These are phyloP conservation scores for Andrena cerasifolii DNA, from an alignment of 1,140 invertebrate species.

Conservation along the genomic window DNA sequence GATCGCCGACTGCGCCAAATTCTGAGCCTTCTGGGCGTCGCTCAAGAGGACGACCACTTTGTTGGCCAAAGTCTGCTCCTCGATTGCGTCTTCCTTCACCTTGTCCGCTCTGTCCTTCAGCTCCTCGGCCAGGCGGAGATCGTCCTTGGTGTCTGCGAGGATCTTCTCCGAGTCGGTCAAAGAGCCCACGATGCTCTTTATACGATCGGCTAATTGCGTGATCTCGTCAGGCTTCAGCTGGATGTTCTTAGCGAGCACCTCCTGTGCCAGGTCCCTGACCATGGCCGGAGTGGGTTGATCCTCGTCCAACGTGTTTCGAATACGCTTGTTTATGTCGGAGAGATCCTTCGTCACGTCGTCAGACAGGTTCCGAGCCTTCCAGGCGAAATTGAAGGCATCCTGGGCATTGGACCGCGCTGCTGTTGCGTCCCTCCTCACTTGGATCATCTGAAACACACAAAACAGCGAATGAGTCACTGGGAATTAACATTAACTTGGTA, in stretches of 20 bases:
- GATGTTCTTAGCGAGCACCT: constrained; percentile 88
- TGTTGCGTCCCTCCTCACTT: constrained; percentile 84
- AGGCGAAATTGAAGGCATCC: constrained; percentile 84
- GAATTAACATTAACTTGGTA: no score
- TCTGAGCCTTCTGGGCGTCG: constrained; percentile 90
- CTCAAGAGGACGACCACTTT: constrained; percentile 84
- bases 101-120: constrained; percentile 90
- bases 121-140: constrained; percentile 88
- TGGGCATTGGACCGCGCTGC: constrained; percentile 84
- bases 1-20: constrained; percentile 90
- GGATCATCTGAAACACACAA: constrained; percentile 80
- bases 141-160: constrained; percentile 91
- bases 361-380: constrained; percentile 83
- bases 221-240: constrained; percentile 93
- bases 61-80: constrained; percentile 69
- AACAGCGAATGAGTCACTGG: no score
- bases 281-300: constrained; percentile 91
- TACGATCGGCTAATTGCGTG: constrained; percentile 89
- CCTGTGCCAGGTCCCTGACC: constrained; percentile 89
- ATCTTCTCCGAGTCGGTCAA: constrained; percentile 96
- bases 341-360: constrained; percentile 82
- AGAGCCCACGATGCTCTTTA: constrained; percentile 92
- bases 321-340: constrained; percentile 85
- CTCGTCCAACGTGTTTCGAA: constrained; percentile 89
- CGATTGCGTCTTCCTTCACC: constrained; percentile 86